Conservation (phyloP, 2,888 invertebrate species). For the Pachydiplax longipennis region DNA sequence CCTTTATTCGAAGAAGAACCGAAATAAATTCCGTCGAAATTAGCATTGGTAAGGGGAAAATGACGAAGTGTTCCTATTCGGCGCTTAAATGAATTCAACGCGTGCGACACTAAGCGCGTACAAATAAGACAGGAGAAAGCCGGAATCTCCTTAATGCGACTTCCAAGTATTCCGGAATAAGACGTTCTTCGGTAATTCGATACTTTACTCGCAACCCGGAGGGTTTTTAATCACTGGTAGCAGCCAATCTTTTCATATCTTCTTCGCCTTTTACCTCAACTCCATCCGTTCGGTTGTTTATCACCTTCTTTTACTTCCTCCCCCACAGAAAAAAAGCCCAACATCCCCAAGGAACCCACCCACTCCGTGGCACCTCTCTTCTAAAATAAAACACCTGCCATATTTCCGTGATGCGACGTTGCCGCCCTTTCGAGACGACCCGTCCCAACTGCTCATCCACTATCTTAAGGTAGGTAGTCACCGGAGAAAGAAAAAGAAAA, state of each 20-base stretch:
- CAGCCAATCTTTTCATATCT: not conserved
- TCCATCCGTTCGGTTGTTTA: not conserved
- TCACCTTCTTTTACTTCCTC: not conserved
- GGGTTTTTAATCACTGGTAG: not conserved
- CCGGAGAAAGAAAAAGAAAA: not conserved
- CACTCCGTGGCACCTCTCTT: not conserved
- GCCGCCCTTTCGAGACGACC: not conserved
- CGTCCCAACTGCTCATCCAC: not conserved
- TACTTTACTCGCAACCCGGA: not conserved
- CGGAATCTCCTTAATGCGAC: not conserved
- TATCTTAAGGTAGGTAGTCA: not conserved
- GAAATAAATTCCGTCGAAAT: too few relatives aligned
- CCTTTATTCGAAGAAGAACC: too few relatives aligned
- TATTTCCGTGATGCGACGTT: slow-evolving; percentile 31
- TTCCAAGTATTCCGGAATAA: not conserved
- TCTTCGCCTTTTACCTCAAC: not conserved
- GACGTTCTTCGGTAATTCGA: not conserved
- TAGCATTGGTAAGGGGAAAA: too few relatives aligned
- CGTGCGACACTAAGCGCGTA: too few relatives aligned
- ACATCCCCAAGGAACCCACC: not conserved
- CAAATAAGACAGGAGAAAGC: too few relatives aligned
- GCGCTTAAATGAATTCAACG: too few relatives aligned
- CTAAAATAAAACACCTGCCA: slow-evolving; percentile 18
- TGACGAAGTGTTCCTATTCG: too few relatives aligned
- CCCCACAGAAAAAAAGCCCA: not conserved